Percentiles rank a stretch among this genome's conserved stretches.
phyloP scores from a whole-genome alignment of 53 echinoderm and acorn worm genomes.

The Holothuria scabra region DNA sequence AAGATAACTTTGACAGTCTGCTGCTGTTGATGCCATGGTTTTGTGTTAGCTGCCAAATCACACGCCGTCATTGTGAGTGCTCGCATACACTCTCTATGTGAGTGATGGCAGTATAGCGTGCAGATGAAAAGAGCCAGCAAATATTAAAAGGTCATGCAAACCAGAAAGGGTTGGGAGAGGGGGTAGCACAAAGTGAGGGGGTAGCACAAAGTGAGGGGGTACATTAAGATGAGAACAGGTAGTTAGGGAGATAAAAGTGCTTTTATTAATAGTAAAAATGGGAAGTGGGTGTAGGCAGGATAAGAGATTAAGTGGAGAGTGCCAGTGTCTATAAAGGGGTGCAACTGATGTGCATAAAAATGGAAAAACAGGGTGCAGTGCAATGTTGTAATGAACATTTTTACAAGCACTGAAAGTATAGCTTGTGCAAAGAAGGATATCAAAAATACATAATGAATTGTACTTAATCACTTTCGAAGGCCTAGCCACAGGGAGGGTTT shows the following conservation, averaged over 20 bases:
- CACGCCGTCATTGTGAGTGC: slow-evolving; percentile 96
- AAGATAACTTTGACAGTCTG: slow-evolving; percentile 99
- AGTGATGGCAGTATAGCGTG: slow-evolving; percentile 27
- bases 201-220: not conserved
- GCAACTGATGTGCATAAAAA: not conserved
- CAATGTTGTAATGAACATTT: not conserved
- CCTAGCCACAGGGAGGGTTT: too few species aligned
- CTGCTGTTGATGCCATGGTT: slow-evolving; percentile 89
- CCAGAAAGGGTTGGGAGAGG: not conserved
- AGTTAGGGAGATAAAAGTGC: not conserved
- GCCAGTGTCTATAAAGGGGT: not conserved
- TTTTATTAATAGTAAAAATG: not conserved
- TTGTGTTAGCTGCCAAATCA: slow-evolving; percentile 93
- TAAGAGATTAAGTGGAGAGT: not conserved
- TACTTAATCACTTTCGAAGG: too few species aligned
- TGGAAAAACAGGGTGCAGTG: too few species aligned
- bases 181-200: not conserved
- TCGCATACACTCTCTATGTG: slow-evolving; percentile 74
- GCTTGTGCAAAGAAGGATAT: too few species aligned
- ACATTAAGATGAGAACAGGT: not conserved
- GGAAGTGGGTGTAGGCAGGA: not conserved
- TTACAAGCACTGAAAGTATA: too few species aligned
- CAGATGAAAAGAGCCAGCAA: not conserved
- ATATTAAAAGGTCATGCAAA: not conserved
- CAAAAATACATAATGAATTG: too few species aligned